These are phyloP conservation scores for Maylandia zebra DNA, from an alignment of 2,113 vertebrate species.

Conservation along the genomic window DNA sequence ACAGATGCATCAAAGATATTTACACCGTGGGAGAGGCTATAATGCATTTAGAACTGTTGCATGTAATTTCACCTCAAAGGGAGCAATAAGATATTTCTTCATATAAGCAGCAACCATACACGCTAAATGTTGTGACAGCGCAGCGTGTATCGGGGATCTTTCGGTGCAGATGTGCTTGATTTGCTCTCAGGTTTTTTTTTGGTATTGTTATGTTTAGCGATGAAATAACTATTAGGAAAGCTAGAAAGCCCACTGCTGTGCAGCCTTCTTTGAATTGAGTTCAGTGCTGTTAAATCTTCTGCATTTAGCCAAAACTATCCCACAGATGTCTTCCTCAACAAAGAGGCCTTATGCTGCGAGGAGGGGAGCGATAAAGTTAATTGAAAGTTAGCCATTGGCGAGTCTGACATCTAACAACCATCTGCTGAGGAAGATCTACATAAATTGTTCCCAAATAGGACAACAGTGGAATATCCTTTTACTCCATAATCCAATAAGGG, in stretches of 20 bases:
- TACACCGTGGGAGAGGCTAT: neutral
- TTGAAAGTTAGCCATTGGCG: constrained; percentile 52
- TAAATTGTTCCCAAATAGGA: constrained; percentile 20
- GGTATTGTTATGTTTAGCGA: neutral
- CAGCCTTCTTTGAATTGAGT: neutral
- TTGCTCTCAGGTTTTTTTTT: neutral
- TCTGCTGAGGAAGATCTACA: constrained; percentile 29
- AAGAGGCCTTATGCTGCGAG: constrained; percentile 19
- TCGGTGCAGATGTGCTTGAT: neutral
- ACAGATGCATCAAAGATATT: constrained; percentile 48
- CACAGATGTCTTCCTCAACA: constrained; percentile 33
- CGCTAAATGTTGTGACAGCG: neutral
- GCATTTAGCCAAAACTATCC: constrained; percentile 9
- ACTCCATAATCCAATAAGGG: constrained; percentile 47
- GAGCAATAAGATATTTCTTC: neutral
- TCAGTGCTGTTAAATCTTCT: neutral
- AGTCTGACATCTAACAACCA: constrained; percentile 35
- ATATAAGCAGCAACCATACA: neutral
- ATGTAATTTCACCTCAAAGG: constrained; percentile 33
- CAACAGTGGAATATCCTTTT: constrained; percentile 46
- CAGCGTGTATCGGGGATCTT: neutral
- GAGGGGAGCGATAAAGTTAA: constrained; percentile 30
- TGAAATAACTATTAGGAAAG: neutral
- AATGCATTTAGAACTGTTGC: constrained; percentile 29
- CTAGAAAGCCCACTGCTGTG: neutral